Evolutionary conservation across 2,797 vertebrate species (phyloP), one percentile per base, ranked within the genome.

Genomic region (Ispidina picta): DNA sequence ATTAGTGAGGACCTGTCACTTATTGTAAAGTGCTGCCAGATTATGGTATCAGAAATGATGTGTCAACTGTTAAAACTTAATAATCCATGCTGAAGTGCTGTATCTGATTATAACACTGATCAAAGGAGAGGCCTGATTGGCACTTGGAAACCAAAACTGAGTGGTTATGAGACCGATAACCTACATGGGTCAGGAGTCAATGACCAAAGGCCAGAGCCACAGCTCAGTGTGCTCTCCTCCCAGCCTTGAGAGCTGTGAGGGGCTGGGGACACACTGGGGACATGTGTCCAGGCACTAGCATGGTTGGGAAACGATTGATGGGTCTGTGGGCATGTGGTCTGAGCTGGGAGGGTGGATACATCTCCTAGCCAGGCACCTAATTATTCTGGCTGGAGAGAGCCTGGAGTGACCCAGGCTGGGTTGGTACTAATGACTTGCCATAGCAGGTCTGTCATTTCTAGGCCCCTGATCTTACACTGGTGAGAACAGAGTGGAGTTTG

Each of bases 1-100:
- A 95, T 96, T 96, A 96, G 91, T 87, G 91, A 96, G 95, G 96
- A 95, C 91, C 91, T 95, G 95, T 96, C 96, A 96, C 80, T 95
- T 95, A 95, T 92, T 96, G 86, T 88, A 93, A 95, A 96, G 94
- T 87, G 92, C 80, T 83, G 82, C 96, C 93, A 96, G 95, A 96
- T 96, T 95, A 70, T 73, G 92, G 78, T 77, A 95, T 94, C 89
- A 94, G 91, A 94, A 81, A 94, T 91, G 91, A 93, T 77, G 74
- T 84, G 64, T 87, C 91, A 94, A 94, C 94, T 93, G 94, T 94
- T 96, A 94, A 94, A 95, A 92, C 59, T 83, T 93, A 94, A 46
- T 86, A 92, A 96, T 95, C 95, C 93, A 80, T 95, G 88, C 94
- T 96, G 94, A 86, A 96, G 94, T 80, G 88, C 86, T 93, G 75